Evolutionary conservation across 2,888 invertebrate species (phyloP).

Genomic region (Morpho helenor): DNA sequence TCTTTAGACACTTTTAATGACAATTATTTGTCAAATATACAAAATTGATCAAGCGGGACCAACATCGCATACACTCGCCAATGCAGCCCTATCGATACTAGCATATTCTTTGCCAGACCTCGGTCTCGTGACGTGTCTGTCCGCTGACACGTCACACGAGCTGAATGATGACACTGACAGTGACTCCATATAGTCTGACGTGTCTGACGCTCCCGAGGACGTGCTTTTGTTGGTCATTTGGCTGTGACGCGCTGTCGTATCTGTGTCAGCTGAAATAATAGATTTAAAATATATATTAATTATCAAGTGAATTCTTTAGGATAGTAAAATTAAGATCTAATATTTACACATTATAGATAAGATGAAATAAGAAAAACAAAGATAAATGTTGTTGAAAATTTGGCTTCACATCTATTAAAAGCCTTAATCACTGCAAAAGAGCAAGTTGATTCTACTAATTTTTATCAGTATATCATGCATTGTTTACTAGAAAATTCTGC

Average conservation of each 20-base stretch:
- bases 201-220: conserved; percentile 85
- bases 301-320: too few relatives aligned
- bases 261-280: conserved; percentile 57
- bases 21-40: neutral
- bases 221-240: conserved; percentile 81
- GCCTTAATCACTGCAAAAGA: too few relatives aligned
- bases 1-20: too few relatives aligned
- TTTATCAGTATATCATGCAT: too few relatives aligned
- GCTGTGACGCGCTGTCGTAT: conserved; percentile 72
- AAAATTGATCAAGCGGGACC: conserved; percentile 5
- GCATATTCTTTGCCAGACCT: conserved; percentile 71
- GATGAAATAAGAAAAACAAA: too few relatives aligned
- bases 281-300: too few relatives aligned
- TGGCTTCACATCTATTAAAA: too few relatives aligned
- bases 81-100: conserved; percentile 55
- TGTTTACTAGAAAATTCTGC: too few relatives aligned
- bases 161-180: conserved; percentile 84
- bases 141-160: conserved; percentile 81
- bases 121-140: conserved; percentile 62
- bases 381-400: too few relatives aligned
- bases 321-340: too few relatives aligned
- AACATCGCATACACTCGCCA: conserved; percentile 34
- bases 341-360: too few relatives aligned
- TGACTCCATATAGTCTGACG: conserved; percentile 87
- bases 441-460: too few relatives aligned